These are phyloP conservation scores for Pseudomyrmex pallidus DNA, from an alignment of 1,140 invertebrate genomes.

Conservation along the genomic window DNA sequence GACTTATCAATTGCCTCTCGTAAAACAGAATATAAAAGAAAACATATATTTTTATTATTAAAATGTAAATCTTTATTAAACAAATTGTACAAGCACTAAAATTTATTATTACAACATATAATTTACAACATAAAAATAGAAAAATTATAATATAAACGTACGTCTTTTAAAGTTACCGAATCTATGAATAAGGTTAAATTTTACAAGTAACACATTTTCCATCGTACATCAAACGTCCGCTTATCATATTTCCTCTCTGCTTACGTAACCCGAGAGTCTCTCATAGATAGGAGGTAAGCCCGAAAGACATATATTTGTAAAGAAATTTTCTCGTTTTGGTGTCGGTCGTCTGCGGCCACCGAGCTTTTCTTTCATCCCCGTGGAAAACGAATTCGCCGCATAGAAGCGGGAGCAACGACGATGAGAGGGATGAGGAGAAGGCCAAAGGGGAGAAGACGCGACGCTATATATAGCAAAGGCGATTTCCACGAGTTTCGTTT, in stretches of 20 bases:
- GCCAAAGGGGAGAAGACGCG: background rate
- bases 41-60: no score
- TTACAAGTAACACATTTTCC: background rate
- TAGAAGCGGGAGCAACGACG: slow-evolving; percentile 6
- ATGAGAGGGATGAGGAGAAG: background rate
- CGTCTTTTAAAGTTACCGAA: no score
- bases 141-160: no score
- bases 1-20: no score
- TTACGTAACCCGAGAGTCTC: slow-evolving; percentile 20
- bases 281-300: slow-evolving; percentile 39
- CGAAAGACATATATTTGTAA: slow-evolving; percentile 39
- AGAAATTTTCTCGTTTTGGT: slow-evolving; percentile 38
- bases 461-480: slow-evolving; percentile 59
- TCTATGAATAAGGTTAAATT: background rate
- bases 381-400: slow-evolving; percentile 65
- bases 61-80: no score
- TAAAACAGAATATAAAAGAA: no score
- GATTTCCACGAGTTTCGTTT: slow-evolving; percentile 72
- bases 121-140: no score
- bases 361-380: slow-evolving; percentile 68
- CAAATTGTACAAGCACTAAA: no score
- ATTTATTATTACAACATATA: no score
- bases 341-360: slow-evolving; percentile 29
- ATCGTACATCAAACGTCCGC: background rate
- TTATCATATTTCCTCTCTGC: background rate